phyloP scores from a whole-genome alignment of 2,113 vertebrate species.

The Anhinga rufa region DNA sequence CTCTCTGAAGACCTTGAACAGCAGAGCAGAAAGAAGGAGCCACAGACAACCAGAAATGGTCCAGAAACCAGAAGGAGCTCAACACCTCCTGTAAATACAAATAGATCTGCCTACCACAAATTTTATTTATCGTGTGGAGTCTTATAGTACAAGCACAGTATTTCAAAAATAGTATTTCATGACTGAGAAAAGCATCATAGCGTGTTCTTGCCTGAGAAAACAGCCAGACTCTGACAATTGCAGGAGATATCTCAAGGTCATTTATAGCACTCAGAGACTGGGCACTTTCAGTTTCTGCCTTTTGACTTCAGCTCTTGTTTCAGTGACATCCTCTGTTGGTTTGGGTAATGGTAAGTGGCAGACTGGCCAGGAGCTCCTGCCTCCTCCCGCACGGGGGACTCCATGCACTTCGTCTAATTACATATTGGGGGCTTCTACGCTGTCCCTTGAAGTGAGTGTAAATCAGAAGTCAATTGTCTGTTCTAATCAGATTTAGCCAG shows the following conservation, averaged over 20 bases:
- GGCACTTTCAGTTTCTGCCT: conserved; percentile 9
- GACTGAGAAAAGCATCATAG: not conserved
- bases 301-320: conserved; percentile 13
- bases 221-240: not conserved
- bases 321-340: not conserved
- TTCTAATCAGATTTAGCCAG: conserved; percentile 39
- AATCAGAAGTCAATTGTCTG: conserved; percentile 65
- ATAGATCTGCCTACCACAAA: not conserved
- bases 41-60: not conserved
- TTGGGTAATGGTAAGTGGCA: conserved; percentile 49
- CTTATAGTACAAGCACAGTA: not conserved
- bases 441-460: conserved; percentile 32
- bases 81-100: not conserved
- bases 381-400: accelerated
- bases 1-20: not conserved
- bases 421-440: not conserved
- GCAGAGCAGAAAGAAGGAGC: not conserved
- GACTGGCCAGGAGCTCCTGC: conserved; percentile 12
- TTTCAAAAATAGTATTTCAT: not conserved
- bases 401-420: not conserved
- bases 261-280: not conserved
- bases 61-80: not conserved
- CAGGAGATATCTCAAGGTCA: conserved; percentile 38
- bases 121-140: not conserved
- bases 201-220: not conserved